Evolutionary conservation across 2,797 vertebrate genomes (phyloP), one percentile per base, ranked within the genome.

Genomic region (Salmo trutta): DNA sequence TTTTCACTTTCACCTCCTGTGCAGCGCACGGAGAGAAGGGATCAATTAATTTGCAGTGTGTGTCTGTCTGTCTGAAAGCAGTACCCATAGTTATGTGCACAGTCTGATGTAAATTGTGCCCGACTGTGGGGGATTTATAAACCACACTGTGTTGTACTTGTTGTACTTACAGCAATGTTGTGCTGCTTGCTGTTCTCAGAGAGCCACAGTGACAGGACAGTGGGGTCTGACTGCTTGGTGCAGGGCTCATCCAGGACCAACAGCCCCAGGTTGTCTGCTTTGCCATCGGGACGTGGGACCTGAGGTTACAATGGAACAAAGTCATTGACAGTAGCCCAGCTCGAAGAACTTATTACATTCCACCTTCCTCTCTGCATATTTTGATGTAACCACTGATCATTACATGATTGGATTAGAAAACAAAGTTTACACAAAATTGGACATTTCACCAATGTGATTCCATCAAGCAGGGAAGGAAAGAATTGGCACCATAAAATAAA

Each of bases 141-240:
- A n/a, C 16, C 5, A 8, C 21, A 21, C n/a, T 10, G 36, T 70
- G 16, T 24, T 33, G 6, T 33, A 6, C 29, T 69, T 36, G 24
- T 29, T 41, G 41, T n/a, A 41, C 72, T 62, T 12, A 41, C 17
- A 12, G 95, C 80, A 75, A 95, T 51, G 2, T 93, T 96, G 83
- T 98, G 97, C 78, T 97, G 96, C 75, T 96, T 99, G 85, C 93
- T 98, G 82, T 96, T 97, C 88, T 99, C 97, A 0, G 94, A 96
- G 75, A 99, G 91, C 97, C 97, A 99, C 8, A 99, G 94, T 0
- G 96, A 96, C 69, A 99, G 93, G 71, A 99, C 96, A 0, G 96
- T 98, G 53, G 97, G 96, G 74, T 99, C 97, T 0, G 97, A 97
- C 92, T 99, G 98, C 77, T 96, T 97, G 14, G 95, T 95, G 0